Evolutionary conservation across 1,140 invertebrate genomes (phyloP).

Genomic region (Drosophila sechellia): DNA sequence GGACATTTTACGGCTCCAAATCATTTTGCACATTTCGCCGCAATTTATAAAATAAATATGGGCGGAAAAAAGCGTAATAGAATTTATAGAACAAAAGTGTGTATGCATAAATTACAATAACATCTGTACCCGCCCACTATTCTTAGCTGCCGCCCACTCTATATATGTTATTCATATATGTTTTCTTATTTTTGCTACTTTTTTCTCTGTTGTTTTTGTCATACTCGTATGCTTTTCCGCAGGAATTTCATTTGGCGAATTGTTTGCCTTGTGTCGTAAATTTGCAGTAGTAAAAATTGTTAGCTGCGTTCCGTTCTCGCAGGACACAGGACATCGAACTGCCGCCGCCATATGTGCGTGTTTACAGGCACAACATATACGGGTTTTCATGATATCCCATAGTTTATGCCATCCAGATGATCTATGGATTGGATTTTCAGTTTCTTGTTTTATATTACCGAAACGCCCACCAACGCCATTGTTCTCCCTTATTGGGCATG

Average conservation of each 20-base stretch:
- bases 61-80: slow-evolving; percentile 29
- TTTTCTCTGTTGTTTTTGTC: slow-evolving; percentile 21
- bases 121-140: slow-evolving; percentile 49
- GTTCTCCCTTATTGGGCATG: slow-evolving; percentile 58
- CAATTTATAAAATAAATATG: slow-evolving; percentile 62
- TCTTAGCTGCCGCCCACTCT: slow-evolving; percentile 9
- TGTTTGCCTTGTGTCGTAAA: slow-evolving; percentile 74
- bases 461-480: slow-evolving; percentile 8
- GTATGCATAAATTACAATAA: slow-evolving; percentile 78
- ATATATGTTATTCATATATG: slow-evolving; percentile 14
- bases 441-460: slow-evolving; percentile 21
- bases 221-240: slow-evolving; percentile 13
- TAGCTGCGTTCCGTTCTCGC: slow-evolving; percentile 31
- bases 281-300: slow-evolving; percentile 64
- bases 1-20: slow-evolving; percentile 57
- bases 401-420: slow-evolving; percentile 75
- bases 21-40: slow-evolving; percentile 58
- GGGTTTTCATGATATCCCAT: slow-evolving; percentile 78
- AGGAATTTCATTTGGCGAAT: slow-evolving; percentile 75
- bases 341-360: slow-evolving; percentile 68
- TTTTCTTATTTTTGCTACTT: slow-evolving; percentile 16
- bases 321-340: slow-evolving; percentile 56
- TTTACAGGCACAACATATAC: slow-evolving; percentile 71
- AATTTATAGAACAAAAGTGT: slow-evolving; percentile 54
- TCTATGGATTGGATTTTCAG: slow-evolving; percentile 63